Conservation (phyloP, 92 coral and sea anemone species). For the Epizoanthus stellaris region DNA sequence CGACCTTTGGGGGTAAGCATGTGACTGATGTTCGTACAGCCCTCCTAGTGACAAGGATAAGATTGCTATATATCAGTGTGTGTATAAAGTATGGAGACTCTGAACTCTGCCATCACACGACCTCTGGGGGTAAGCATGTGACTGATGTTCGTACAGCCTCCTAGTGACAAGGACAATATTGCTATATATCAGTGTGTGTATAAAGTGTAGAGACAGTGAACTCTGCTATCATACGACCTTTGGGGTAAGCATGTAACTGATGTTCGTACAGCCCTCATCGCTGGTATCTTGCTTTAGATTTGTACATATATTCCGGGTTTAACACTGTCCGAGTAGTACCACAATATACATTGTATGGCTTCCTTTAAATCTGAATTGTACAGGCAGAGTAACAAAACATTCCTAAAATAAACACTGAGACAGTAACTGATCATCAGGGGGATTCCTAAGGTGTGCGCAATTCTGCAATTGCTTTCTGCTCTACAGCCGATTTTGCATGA, state of each 20-base stretch:
- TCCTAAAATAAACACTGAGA: too few relatives aligned
- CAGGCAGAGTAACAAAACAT: too few relatives aligned
- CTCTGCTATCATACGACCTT: constrained; percentile 85
- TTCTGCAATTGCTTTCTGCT: too few relatives aligned
- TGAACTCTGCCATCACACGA: constrained; percentile 87
- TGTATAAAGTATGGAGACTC: constrained; percentile 70
- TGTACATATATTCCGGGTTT: too few relatives aligned
- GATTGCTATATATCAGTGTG: not conserved
- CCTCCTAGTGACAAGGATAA: constrained; percentile 61
- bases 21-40: constrained; percentile 95
- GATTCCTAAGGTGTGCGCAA: too few relatives aligned
- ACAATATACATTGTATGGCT: too few relatives aligned
- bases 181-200: not conserved
- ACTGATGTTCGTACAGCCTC: constrained; percentile 92
- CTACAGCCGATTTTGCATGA: too few relatives aligned
- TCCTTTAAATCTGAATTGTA: too few relatives aligned
- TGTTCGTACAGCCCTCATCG: constrained; percentile 69
- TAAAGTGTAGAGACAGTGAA: constrained; percentile 83
- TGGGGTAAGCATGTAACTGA: constrained; percentile 95
- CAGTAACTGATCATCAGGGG: too few relatives aligned
- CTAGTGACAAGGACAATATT: constrained; percentile 43
- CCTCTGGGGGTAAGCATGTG: constrained; percentile 77
- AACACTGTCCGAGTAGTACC: too few relatives aligned
- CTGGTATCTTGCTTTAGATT: too few relatives aligned
- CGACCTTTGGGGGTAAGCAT: constrained; percentile 83